Conservation (phyloP, 2,797 vertebrate genomes). For the Cheirogaleus major region DNA sequence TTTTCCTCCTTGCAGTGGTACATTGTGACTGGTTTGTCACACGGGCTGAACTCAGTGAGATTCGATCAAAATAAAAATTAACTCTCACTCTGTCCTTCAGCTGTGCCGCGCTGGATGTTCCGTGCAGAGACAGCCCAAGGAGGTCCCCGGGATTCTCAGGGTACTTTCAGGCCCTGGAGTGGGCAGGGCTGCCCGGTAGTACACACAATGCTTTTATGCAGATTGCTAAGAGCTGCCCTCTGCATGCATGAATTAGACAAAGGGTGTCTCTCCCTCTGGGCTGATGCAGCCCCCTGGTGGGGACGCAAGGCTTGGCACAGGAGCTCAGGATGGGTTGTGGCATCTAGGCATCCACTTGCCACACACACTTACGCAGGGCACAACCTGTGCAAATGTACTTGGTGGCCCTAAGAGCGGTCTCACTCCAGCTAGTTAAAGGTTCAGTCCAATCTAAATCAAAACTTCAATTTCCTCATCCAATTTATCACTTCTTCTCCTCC, state of each 20-base stretch:
- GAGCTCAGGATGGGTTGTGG: neutral
- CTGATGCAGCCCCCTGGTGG: neutral
- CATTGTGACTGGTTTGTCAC: accelerated
- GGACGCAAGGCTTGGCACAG: neutral
- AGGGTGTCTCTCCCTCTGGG: neutral
- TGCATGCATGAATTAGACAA: neutral
- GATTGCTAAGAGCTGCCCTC: neutral
- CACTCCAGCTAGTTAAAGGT: neutral
- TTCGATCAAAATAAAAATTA: neutral
- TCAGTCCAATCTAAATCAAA: neutral
- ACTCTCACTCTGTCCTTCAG: neutral
- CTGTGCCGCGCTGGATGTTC: neutral
- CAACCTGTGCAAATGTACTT: neutral
- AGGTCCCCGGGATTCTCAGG: neutral
- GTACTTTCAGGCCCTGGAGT: neutral
- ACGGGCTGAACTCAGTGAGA: neutral
- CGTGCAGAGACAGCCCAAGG: neutral
- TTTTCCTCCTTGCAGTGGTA: neutral
- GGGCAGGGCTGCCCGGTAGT: neutral
- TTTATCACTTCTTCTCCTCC: neutral
- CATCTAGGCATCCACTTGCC: neutral
- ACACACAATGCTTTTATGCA: neutral
- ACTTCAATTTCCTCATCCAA: neutral
- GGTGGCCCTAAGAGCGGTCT: neutral
- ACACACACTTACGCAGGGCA: neutral